phyloP scores from a whole-genome alignment of 2,113 vertebrate species.

The Equus przewalskii region DNA sequence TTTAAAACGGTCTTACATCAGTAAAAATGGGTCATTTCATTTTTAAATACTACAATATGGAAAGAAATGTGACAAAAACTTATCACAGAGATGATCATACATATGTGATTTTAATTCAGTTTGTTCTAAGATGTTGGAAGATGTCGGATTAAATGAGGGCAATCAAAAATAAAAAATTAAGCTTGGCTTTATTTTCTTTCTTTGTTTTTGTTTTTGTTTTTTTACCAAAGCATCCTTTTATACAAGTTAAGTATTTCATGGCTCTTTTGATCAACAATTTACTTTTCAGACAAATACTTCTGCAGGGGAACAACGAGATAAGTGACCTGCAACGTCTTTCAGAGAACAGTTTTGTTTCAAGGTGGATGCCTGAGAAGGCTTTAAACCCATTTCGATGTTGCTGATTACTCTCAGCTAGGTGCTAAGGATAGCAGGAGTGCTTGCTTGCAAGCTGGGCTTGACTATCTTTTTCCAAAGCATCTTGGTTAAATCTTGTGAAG shows the following conservation, averaged over 20 bases:
- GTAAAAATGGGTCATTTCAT: not conserved
- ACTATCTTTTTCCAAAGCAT: not conserved
- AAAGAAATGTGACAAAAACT: not conserved
- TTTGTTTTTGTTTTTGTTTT: not conserved
- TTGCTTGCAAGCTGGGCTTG: not conserved
- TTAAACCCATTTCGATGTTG: not conserved
- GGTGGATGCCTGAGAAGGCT: conserved; percentile 51
- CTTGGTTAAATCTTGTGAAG: not conserved
- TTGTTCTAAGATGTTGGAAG: not conserved
- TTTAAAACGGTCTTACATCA: not conserved
- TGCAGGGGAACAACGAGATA: not conserved
- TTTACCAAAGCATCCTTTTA: not conserved
- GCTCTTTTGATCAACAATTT: not conserved
- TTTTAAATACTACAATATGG: not conserved
- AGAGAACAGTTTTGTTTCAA: not conserved
- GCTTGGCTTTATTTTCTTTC: not conserved
- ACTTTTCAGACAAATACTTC: not conserved
- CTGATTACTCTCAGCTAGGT: not conserved
- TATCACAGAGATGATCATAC: not conserved
- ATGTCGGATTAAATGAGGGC: too few relatives aligned
- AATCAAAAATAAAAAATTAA: not conserved
- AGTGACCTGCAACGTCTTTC: not conserved
- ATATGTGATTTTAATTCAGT: not conserved
- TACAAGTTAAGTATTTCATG: not conserved
- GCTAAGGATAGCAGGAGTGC: not conserved